phyloP scores from a whole-genome alignment of 2,113 vertebrate species.

The Paratilapia polleni region DNA sequence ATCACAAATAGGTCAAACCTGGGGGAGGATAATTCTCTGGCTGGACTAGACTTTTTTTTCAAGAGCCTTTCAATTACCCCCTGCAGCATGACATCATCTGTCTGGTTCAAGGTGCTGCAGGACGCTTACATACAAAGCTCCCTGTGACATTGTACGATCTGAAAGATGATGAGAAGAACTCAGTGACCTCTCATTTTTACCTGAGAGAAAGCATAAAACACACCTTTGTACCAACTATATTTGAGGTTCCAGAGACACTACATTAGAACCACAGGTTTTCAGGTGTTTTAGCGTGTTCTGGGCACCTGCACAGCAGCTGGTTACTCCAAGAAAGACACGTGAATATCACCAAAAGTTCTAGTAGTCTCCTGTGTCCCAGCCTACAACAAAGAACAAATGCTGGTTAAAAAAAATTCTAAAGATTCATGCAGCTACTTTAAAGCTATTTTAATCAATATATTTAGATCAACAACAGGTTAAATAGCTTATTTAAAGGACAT shows the following conservation, averaged over 20 bases:
- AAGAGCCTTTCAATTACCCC: constrained; percentile 35
- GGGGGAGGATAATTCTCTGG: constrained; percentile 24
- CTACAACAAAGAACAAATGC: no score
- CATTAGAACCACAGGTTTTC: neutral
- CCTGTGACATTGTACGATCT: constrained; percentile 40
- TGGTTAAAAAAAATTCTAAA: no score
- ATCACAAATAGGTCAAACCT: constrained; percentile 35
- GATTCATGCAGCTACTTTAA: no score
- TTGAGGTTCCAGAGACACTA: constrained; percentile 22
- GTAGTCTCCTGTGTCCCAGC: no score
- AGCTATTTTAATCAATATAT: no score
- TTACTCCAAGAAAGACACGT: no score
- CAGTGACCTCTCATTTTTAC: constrained; percentile 52
- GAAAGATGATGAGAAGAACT: constrained; percentile 45
- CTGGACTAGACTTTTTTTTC: neutral
- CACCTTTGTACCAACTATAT: neutral
- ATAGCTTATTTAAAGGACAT: no score
- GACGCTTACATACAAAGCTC: neutral
- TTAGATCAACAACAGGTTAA: no score
- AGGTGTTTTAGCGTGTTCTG: no score
- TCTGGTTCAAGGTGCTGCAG: constrained; percentile 61
- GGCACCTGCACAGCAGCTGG: no score
- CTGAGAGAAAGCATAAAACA: constrained; percentile 35
- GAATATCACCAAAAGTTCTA: no score
- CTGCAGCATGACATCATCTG: constrained; percentile 72